Conservation (phyloP, 2,113 vertebrate species). For the Bothrops jararaca region DNA sequence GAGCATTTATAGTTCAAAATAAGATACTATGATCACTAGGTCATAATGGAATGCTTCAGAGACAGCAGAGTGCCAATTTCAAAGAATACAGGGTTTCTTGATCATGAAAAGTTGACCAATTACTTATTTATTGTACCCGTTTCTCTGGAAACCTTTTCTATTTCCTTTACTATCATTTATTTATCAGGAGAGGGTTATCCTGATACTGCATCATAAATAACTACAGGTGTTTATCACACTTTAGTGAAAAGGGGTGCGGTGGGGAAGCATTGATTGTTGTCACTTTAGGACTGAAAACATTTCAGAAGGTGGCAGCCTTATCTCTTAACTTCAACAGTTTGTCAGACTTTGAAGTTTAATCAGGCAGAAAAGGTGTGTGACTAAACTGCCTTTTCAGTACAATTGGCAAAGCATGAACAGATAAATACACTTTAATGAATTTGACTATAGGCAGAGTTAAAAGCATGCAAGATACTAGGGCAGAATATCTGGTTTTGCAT, state of each 20-base stretch:
- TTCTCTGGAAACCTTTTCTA: not conserved
- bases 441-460: not conserved
- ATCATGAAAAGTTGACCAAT: not conserved
- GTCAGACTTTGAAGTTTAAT: not conserved
- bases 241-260: not conserved
- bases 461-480: not conserved
- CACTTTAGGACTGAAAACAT: not conserved
- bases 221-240: not conserved
- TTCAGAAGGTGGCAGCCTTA: constrained; percentile 1
- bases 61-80: not conserved
- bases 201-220: not conserved
- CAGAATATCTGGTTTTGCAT: not conserved
- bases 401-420: constrained; percentile 3
- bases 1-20: constrained; percentile 41
- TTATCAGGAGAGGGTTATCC: not conserved
- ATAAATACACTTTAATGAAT: accelerated
- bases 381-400: not conserved
- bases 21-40: constrained; percentile 25
- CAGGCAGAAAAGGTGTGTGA: not conserved
- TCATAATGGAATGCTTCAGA: constrained; percentile 25
- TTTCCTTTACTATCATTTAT: not conserved
- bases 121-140: not conserved
- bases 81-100: not conserved
- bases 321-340: constrained; percentile 8
- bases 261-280: not conserved